Evolutionary conservation across 35 echinoderm and acorn worm genomes (phyloP).

Genomic region (Ptychodera flava): DNA sequence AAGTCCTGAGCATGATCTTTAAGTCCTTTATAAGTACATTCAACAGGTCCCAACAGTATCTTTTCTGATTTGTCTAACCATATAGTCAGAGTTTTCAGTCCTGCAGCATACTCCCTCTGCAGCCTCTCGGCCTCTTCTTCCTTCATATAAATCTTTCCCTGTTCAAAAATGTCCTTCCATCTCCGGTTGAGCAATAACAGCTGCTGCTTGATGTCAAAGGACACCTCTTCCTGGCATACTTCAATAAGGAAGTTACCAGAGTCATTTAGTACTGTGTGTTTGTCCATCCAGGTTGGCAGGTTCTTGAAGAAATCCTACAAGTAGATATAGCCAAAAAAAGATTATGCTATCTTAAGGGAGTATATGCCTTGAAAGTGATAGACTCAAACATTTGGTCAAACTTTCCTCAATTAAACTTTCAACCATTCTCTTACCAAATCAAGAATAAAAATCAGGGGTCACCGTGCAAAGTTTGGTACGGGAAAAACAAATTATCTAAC

Average conservation of each 20-base stretch:
- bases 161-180: slow-evolving; percentile 83
- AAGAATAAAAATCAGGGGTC: too few relatives aligned
- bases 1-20: slow-evolving; percentile 44
- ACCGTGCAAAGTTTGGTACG: too few relatives aligned
- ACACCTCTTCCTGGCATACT: slow-evolving; percentile 57
- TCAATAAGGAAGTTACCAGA: slow-evolving; percentile 67
- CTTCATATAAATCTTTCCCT: slow-evolving; percentile 77
- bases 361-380: too few relatives aligned
- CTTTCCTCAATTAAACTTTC: too few relatives aligned
- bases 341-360: too few relatives aligned
- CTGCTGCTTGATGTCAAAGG: slow-evolving; percentile 47
- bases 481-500: neutral
- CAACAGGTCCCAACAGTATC: neutral
- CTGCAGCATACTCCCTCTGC: slow-evolving; percentile 41
- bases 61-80: slow-evolving; percentile 59
- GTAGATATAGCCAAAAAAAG: neutral
- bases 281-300: slow-evolving; percentile 19
- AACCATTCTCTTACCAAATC: too few relatives aligned
- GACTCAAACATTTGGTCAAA: too few relatives aligned
- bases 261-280: slow-evolving; percentile 65
- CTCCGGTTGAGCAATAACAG: slow-evolving; percentile 62
- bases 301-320: slow-evolving; percentile 29
- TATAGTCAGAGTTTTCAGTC: slow-evolving; percentile 32
- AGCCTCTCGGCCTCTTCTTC: slow-evolving; percentile 47
- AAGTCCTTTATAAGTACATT: slow-evolving; percentile 25